Conservation (phyloP, 2,113 vertebrate genomes). For the Notothenia rossii region DNA sequence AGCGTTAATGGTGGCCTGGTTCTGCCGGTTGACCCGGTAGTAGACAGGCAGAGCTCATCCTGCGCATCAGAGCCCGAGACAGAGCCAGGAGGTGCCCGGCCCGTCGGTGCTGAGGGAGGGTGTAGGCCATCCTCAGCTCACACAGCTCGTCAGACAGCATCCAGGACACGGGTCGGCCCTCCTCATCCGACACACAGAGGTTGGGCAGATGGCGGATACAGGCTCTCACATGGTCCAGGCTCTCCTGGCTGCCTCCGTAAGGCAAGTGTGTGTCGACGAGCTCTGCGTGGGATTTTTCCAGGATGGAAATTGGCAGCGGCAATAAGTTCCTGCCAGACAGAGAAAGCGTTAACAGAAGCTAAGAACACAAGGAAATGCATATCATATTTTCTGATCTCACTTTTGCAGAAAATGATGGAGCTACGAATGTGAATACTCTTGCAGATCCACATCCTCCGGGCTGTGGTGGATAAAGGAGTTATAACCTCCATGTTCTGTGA, state of each 20-base stretch:
- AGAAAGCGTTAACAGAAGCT: slow-evolving; percentile 12
- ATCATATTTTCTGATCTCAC: neutral
- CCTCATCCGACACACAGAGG: slow-evolving; percentile 72
- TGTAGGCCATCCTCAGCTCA: slow-evolving; percentile 74
- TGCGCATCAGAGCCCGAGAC: slow-evolving; percentile 47
- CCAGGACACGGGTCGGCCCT: slow-evolving; percentile 70
- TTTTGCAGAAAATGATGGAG: neutral
- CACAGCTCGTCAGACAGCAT: slow-evolving; percentile 76
- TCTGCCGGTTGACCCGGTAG: slow-evolving; percentile 67
- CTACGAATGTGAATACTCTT: slow-evolving; percentile 2
- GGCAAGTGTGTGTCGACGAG: slow-evolving; percentile 69
- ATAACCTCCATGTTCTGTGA: slow-evolving; percentile 14
- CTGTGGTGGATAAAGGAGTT: slow-evolving; percentile 30
- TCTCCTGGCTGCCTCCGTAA: slow-evolving; percentile 60
- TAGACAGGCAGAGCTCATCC: slow-evolving; percentile 69
- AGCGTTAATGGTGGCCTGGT: slow-evolving; percentile 15
- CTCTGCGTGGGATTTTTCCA: slow-evolving; percentile 69
- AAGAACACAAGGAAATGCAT: neutral
- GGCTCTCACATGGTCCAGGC: slow-evolving; percentile 56
- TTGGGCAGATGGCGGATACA: slow-evolving; percentile 79
- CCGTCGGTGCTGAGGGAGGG: slow-evolving; percentile 66
- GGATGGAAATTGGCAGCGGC: slow-evolving; percentile 42
- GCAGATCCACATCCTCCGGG: neutral
- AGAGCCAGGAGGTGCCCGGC: slow-evolving; percentile 67
- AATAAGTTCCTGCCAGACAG: slow-evolving; percentile 37